Percentiles rank a stretch among this genome's conserved stretches.
These are phyloP conservation scores for Cyprinus carpio DNA, from an alignment of 2,113 vertebrate species.

Conservation along the genomic window DNA sequence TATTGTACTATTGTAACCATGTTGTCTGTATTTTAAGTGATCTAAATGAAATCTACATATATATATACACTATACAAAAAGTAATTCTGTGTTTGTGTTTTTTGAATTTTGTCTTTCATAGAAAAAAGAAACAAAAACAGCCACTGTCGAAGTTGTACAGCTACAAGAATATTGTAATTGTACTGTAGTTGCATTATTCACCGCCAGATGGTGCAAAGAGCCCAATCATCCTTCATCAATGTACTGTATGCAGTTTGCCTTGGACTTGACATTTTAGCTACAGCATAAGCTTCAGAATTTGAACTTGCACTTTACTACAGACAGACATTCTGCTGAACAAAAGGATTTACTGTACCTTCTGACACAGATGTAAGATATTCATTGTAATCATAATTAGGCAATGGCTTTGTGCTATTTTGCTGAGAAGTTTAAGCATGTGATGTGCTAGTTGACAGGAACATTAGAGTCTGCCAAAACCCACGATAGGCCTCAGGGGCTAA, in stretches of 20 bases:
- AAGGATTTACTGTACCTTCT: neutral
- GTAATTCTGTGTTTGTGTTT: neutral
- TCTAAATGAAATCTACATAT: conserved; percentile 41
- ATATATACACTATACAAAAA: conserved; percentile 7
- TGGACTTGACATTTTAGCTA: neutral
- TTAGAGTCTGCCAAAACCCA: neutral
- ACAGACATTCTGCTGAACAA: neutral
- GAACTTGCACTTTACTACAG: neutral
- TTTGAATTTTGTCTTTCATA: neutral
- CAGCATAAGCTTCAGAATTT: neutral
- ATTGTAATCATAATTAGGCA: neutral
- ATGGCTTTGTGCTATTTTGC: neutral
- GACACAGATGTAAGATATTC: neutral
- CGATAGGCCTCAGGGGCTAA: neutral
- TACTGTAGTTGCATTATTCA: neutral
- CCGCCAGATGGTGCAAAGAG: conserved; percentile 40
- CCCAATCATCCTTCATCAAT: neutral
- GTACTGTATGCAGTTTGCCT: neutral
- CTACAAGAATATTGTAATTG: no score
- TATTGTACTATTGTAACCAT: conserved; percentile 42
- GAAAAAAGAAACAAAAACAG: neutral
- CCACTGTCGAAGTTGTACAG: neutral
- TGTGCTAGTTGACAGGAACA: neutral
- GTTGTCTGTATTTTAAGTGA: conserved; percentile 45
- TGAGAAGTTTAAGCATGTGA: neutral